Evolutionary conservation across 2,113 vertebrate genomes (phyloP), one percentile per base, ranked within the genome.

Genomic region (Galemys pyrenaicus): DNA sequence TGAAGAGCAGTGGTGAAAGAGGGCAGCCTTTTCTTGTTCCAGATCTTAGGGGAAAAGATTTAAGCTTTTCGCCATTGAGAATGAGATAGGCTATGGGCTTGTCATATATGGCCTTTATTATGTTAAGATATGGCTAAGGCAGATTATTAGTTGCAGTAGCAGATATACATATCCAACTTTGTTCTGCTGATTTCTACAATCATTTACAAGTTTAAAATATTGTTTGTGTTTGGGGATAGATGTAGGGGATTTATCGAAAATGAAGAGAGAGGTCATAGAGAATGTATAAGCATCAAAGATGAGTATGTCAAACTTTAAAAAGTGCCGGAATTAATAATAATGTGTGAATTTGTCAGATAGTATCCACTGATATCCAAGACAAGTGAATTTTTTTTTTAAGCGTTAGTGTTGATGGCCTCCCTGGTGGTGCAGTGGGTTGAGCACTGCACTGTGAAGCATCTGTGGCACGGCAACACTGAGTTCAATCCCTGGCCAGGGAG

Each of bases 131-230:
- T n/a, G n/a, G 49, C 41, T 79, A 67, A 84, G 54, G 84, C 71
- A 87, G 35, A 67, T 54, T 80, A 92, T 86, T 86, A 91, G 19
- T 56, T 56, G 5, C 30, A 67, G 9, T 65, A 90, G 77, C 22
- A 90, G 64, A 74, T 24, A 41, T 30, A 54, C 75, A 7, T 80
- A 58, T 70, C 26, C 49, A 94, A 32, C 3, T 0, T 94, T 41
- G 17, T 41, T 75, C 6, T 81, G 20, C 32, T 70, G 20, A 83
- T 70, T 96, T 39, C 46, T 56, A 89, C 75, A 92, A 70, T 82
- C 68, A 89, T 35, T 22, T 89, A 54, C 9, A 93, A 67, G 16
- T 80, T 86, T 82, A 78, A 93, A 74, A 65, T 83, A n/a, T 5
- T 62, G 32, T 81, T 5, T 74, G 51, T 65, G 44, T 24, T 30